Conservation (phyloP, 2,888 invertebrate species). For the Drosophila meridiana region DNA sequence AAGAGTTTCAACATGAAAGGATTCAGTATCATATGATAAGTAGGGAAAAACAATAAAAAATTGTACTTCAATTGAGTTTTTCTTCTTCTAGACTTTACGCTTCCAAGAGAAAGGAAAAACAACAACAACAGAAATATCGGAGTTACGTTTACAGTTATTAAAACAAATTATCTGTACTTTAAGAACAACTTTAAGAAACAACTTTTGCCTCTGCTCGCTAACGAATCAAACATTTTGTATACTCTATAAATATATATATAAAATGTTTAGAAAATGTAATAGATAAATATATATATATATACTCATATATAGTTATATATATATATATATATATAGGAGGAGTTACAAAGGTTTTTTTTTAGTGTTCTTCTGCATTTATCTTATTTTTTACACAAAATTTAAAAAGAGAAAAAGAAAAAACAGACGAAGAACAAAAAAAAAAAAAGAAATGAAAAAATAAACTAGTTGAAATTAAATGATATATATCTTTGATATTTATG, state of each 20-base stretch:
- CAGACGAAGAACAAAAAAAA: slow-evolving; percentile 22
- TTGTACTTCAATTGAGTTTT: slow-evolving; percentile 35
- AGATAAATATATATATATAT: slow-evolving; percentile 10
- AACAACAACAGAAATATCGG: slow-evolving; percentile 18
- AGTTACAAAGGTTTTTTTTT: slow-evolving; percentile 19
- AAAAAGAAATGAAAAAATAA: slow-evolving; percentile 10
- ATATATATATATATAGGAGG: slow-evolving; percentile 1
- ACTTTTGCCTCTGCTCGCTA: slow-evolving; percentile 32
- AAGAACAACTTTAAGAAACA: slow-evolving; percentile 25
- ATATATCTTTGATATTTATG: slow-evolving; percentile 19
- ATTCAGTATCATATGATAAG: slow-evolving; percentile 21
- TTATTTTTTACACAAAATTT: slow-evolving; percentile 10
- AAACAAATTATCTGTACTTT: slow-evolving; percentile 39
- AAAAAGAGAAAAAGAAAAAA: slow-evolving; percentile 30
- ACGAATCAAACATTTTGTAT: slow-evolving; percentile 13
- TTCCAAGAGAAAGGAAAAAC: background rate
- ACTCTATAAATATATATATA: slow-evolving; percentile 8
- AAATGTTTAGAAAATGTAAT: background rate
- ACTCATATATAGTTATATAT: background rate
- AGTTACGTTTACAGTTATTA: slow-evolving; percentile 37
- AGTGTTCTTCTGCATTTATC: background rate
- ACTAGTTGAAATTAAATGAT: slow-evolving; percentile 12
- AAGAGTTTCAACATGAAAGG: slow-evolving; percentile 42
- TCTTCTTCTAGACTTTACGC: slow-evolving; percentile 16
- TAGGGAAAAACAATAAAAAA: slow-evolving; percentile 22